phyloP scores from a whole-genome alignment of 2,888 invertebrate genomes.

The Napeogenes sylphis region DNA sequence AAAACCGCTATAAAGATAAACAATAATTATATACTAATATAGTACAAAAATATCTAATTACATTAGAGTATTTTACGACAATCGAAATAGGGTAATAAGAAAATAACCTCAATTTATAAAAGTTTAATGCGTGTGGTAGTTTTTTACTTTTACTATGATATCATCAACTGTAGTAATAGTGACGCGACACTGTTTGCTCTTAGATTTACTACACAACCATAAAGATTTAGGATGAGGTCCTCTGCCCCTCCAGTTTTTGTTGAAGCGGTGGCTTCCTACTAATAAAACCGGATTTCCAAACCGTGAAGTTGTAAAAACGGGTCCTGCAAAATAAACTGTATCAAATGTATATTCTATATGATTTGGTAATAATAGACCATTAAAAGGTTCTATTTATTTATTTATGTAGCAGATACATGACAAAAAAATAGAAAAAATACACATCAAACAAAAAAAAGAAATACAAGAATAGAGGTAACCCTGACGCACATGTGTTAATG shows the following conservation, averaged over 20 bases:
- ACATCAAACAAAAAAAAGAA: too few species aligned
- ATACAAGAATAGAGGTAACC: too few species aligned
- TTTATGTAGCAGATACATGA: background rate
- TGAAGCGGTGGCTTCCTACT: conserved; percentile 40
- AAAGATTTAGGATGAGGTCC: conserved; percentile 16
- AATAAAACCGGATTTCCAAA: conserved; percentile 43
- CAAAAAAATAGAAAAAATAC: too few species aligned
- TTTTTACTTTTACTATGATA: conserved; percentile 25
- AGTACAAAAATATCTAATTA: background rate
- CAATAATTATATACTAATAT: conserved; percentile 1
- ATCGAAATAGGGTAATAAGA: background rate
- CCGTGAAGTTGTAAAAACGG: conserved; percentile 35
- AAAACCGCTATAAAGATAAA: conserved; percentile 12
- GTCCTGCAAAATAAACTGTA: conserved; percentile 22
- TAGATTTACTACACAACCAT: conserved; percentile 36
- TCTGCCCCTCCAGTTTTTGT: conserved; percentile 32
- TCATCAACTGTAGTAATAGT: conserved; percentile 32
- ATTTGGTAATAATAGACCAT: too few species aligned
- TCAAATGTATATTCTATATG: too few species aligned
- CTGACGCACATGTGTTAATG: too few species aligned
- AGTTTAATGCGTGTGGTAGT: conserved; percentile 33
- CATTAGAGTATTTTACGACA: background rate
- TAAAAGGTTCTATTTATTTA: background rate
- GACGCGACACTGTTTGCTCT: conserved; percentile 31
- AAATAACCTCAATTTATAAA: background rate